Conservation (phyloP, 2,113 vertebrate genomes). For the Indri indri region DNA sequence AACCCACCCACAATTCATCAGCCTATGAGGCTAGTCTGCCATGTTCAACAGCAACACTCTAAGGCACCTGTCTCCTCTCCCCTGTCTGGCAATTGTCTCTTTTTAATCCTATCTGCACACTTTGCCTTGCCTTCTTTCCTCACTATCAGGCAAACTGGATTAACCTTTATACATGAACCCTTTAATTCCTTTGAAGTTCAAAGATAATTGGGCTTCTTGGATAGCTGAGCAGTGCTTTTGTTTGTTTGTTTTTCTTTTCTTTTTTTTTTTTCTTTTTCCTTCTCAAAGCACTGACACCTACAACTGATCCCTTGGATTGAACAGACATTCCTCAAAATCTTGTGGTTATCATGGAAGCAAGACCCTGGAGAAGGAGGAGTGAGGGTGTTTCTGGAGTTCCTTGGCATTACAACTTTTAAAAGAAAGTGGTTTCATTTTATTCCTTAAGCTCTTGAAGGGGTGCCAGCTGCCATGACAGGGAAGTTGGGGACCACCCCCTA, state of each 20-base stretch:
- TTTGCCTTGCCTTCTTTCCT: background rate
- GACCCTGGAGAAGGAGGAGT: background rate
- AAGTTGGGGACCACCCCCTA: background rate
- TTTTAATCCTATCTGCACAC: background rate
- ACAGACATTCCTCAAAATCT: background rate
- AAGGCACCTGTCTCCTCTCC: background rate
- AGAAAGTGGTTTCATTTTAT: background rate
- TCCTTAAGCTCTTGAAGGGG: background rate
- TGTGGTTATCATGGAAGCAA: background rate
- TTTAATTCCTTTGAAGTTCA: slow-evolving; percentile 19
- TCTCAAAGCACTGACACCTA: background rate
- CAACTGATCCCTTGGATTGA: background rate
- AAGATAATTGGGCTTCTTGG: background rate
- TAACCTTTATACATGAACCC: background rate
- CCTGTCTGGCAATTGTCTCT: background rate
- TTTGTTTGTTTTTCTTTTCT: background rate
- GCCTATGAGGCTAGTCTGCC: background rate
- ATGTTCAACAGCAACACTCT: background rate
- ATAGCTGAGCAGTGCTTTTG: background rate
- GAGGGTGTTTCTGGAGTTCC: background rate
- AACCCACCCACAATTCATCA: background rate
- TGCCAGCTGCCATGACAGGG: background rate
- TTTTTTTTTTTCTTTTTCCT: background rate
- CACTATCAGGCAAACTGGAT: background rate
- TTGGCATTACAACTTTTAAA: background rate